These are phyloP conservation scores for Caenorhabditis virilis DNA, from an alignment of 2,888 invertebrate species.

Conservation along the genomic window DNA sequence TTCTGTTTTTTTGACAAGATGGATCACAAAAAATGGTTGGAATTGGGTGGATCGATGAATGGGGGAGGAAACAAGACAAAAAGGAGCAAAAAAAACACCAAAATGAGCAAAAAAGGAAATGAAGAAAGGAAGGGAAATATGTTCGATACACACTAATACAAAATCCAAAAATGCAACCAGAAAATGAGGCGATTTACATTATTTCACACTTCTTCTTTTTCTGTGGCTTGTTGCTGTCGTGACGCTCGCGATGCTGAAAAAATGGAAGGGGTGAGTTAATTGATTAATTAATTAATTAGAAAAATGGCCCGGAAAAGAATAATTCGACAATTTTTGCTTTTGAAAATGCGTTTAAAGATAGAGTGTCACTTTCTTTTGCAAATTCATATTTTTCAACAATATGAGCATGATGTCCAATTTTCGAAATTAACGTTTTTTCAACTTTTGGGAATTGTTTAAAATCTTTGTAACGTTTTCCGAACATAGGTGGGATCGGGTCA, in stretches of 20 bases:
- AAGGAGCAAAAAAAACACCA: background rate
- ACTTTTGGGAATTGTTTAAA: too few relatives aligned
- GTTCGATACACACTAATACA: too few relatives aligned
- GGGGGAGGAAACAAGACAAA: background rate
- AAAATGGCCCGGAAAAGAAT: background rate
- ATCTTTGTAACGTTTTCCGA: too few relatives aligned
- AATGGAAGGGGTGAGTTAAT: background rate
- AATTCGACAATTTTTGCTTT: background rate
- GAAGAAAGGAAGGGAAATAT: background rate
- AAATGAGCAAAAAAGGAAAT: slow-evolving; percentile 1
- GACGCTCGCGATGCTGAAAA: slow-evolving; percentile 42
- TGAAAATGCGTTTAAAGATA: background rate
- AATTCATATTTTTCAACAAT: too few relatives aligned
- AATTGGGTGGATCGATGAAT: too few relatives aligned
- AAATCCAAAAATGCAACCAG: too few relatives aligned
- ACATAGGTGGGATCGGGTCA: too few relatives aligned
- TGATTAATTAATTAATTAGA: background rate
- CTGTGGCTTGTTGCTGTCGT: slow-evolving; percentile 42
- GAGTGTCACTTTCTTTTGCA: too few relatives aligned
- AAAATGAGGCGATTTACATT: too few relatives aligned
- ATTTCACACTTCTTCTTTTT: slow-evolving; percentile 53
- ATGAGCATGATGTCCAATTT: too few relatives aligned
- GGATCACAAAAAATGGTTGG: background rate
- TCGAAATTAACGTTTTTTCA: too few relatives aligned
- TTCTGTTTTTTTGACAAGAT: background rate